Evolutionary conservation across 2,797 vertebrate species (phyloP).

Genomic region (Melanotaenia nigrans): DNA sequence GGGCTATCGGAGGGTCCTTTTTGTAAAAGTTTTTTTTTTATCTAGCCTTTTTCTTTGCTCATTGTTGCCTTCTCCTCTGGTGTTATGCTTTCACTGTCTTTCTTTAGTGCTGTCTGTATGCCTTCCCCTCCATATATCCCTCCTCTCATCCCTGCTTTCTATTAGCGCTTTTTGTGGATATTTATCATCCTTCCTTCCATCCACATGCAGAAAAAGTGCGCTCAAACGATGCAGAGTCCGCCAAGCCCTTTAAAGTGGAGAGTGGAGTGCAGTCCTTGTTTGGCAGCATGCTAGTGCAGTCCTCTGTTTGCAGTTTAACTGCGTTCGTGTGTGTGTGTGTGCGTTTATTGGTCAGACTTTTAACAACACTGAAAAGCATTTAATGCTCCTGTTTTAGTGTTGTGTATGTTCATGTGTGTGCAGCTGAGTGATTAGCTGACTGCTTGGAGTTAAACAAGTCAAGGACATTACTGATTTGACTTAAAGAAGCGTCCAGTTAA

Average conservation of each 20-base stretch:
- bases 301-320: conserved; percentile 30
- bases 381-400: conserved; percentile 55
- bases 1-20: conserved; percentile 83
- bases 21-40: conserved; percentile 67
- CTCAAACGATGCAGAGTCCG: conserved; percentile 64
- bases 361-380: conserved; percentile 69
- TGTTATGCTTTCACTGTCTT: conserved; percentile 61
- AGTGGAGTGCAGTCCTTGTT: conserved; percentile 61
- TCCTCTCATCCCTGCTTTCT: conserved; percentile 22
- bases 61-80: conserved; percentile 82
- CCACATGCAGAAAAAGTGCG: conserved; percentile 61
- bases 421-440: conserved; percentile 34
- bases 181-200: conserved; percentile 48
- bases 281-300: conserved; percentile 58
- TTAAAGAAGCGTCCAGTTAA: conserved; percentile 12
- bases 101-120: conserved; percentile 21
- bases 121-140: neutral
- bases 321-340: conserved; percentile 12
- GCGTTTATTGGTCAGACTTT: conserved; percentile 40
- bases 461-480: conserved; percentile 43
- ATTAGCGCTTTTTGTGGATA: conserved; percentile 32
- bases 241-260: conserved; percentile 79
- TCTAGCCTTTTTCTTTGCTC: conserved; percentile 78
- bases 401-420: conserved; percentile 22
- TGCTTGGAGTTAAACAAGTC: conserved; percentile 43